Conservation (phyloP, 2,113 vertebrate species). For the Harpagus bidentatus region DNA sequence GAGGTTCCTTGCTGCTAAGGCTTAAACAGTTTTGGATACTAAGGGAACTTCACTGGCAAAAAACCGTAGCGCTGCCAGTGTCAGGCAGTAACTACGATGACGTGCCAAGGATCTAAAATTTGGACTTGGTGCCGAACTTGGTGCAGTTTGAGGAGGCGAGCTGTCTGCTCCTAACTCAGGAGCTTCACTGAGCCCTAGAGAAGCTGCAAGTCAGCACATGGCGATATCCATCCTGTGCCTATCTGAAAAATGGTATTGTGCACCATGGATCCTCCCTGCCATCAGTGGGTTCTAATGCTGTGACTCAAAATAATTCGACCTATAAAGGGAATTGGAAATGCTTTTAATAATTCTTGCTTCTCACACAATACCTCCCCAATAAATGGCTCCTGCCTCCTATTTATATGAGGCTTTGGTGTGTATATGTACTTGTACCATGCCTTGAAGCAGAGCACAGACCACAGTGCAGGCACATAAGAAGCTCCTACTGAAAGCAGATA, state of each 20-base stretch:
- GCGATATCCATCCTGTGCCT: neutral
- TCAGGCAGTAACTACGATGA: neutral
- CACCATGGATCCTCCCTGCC: neutral
- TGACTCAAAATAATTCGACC: neutral
- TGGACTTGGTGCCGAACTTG: neutral
- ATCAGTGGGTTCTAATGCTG: neutral
- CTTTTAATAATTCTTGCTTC: neutral
- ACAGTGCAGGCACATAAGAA: neutral
- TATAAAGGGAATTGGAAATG: neutral
- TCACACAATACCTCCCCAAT: neutral
- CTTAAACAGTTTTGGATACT: neutral
- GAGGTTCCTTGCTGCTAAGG: neutral
- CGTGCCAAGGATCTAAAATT: neutral
- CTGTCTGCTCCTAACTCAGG: neutral
- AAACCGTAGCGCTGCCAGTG: neutral
- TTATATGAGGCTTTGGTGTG: neutral
- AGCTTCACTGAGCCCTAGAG: neutral
- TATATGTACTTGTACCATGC: neutral
- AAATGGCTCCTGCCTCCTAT: neutral
- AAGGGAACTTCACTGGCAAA: neutral
- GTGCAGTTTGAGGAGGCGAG: neutral
- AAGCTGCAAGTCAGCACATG: neutral
- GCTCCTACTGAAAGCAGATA: neutral
- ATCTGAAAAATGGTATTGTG: neutral
- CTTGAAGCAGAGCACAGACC: neutral